Conservation (phyloP, 1,140 invertebrate genomes). For the Mylabris phalerata region DNA sequence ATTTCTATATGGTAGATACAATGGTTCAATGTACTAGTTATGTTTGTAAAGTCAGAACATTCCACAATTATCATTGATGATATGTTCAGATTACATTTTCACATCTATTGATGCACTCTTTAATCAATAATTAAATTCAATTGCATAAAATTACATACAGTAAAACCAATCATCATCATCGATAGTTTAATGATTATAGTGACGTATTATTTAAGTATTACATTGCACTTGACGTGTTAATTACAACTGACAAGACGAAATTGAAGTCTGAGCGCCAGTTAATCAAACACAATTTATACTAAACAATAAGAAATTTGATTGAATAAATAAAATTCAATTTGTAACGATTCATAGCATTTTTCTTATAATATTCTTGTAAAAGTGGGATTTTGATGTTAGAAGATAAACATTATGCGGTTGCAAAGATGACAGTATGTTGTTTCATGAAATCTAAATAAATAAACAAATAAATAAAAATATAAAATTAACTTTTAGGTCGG, state of each 20-base stretch:
- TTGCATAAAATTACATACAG: conserved; percentile 6
- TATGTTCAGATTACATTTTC: not conserved
- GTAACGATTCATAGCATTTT: too few relatives aligned
- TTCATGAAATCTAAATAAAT: too few relatives aligned
- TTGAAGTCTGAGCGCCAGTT: too few relatives aligned
- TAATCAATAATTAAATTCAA: conserved; percentile 10
- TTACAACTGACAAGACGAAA: not conserved
- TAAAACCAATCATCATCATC: not conserved
- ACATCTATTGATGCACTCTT: conserved; percentile 6
- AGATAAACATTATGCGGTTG: too few relatives aligned
- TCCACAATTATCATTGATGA: conserved; percentile 12
- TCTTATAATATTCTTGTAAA: too few relatives aligned
- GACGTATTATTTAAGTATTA: too few relatives aligned
- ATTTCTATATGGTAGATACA: not conserved
- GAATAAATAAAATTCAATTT: too few relatives aligned
- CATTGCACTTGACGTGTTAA: conserved; percentile 5
- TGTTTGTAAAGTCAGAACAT: not conserved
- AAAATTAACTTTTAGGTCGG: not conserved
- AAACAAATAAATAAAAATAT: too few relatives aligned
- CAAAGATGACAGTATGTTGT: too few relatives aligned
- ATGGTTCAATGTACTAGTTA: conserved; percentile 7
- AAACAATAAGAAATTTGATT: too few relatives aligned
- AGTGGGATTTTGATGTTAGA: too few relatives aligned
- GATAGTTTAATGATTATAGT: not conserved
- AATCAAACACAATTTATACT: too few relatives aligned